Evolutionary conservation across 1,140 invertebrate species (phyloP).

Genomic region (Cherax destructor): DNA sequence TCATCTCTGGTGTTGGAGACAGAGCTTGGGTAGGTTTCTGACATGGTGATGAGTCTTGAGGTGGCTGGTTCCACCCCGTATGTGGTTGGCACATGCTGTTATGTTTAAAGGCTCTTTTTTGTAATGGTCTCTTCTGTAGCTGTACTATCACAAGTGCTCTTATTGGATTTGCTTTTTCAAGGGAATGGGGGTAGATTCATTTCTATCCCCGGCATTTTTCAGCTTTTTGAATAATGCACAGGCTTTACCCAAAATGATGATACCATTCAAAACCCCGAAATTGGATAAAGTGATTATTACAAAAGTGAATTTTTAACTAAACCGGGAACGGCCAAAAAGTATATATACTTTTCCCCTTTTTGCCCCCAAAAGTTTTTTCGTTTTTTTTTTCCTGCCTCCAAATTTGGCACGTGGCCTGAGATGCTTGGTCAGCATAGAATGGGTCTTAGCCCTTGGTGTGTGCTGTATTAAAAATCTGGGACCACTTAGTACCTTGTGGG

Average conservation of each 20-base stretch:
- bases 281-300: neutral
- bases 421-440: too few relatives aligned
- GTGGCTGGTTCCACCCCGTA: slow-evolving; percentile 50
- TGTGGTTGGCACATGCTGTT: slow-evolving; percentile 45
- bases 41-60: neutral
- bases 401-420: too few relatives aligned
- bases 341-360: too few relatives aligned
- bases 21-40: slow-evolving; percentile 10
- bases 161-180: slow-evolving; percentile 28
- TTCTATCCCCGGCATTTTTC: slow-evolving; percentile 42
- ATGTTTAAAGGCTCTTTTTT: slow-evolving; percentile 49
- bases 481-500: too few relatives aligned
- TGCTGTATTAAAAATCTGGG: too few relatives aligned
- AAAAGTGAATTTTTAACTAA: neutral
- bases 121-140: neutral
- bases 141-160: neutral
- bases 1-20: slow-evolving; percentile 17
- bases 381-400: too few relatives aligned
- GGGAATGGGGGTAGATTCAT: slow-evolving; percentile 16
- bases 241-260: slow-evolving; percentile 91
- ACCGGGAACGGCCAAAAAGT: too few relatives aligned
- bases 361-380: too few relatives aligned
- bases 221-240: slow-evolving; percentile 83
- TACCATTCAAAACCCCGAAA: slow-evolving; percentile 86
- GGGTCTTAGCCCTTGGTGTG: too few relatives aligned